Base-by-base conservation (phyloP, 2,113 vertebrate species). In the Zosterops hypoxanthus region DNA sequence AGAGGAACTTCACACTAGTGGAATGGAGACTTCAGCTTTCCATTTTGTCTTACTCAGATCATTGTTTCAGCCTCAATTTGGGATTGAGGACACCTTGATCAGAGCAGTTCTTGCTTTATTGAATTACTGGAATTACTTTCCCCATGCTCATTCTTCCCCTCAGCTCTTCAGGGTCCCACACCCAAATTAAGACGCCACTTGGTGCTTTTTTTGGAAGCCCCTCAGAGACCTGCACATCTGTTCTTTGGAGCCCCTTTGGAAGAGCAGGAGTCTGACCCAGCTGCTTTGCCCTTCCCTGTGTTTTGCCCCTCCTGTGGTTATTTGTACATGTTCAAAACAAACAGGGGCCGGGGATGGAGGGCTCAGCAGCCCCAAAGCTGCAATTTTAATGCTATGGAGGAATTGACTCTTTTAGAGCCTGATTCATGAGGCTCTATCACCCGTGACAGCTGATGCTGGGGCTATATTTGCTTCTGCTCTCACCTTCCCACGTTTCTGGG, bases 391-490 rank as follows among this genome's bases (percentile, higher is more conserved):
- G 64, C 12, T 29, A 8, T n/a, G 60, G 91, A 71, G 87, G 57
- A 49, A 84, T 65, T 64, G 28, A 9, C 53, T 92, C 57, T n/a
- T 47, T 83, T 46, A 61, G 69, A 88, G 64, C 52, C 72, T 60
- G 83, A 89, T 56, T 75, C 2, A 0, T 65, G 46, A 49, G 9
- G 61, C 41, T 87, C 57, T 68, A 20, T 84, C 57, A 47, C 70
- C 65, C 4, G 0, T 88, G 91, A 81, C 86, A 91, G 83, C 63
- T 96, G 73, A 52, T 42, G 29, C 71, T 78, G 55, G 76, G 56
- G 63, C 56, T 90, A 15, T 36, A 78, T 86, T 92, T 88, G 47
- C 83, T 90, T 88, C 81, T 94, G 77, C 64, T 95, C 70, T 88
- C 53, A 64, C 86, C 77, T 92, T 92, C 76, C n/a, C 63, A 59